Base-by-base conservation (phyloP, 2,113 vertebrate species). In the Eulacestoma nigropectus region DNA sequence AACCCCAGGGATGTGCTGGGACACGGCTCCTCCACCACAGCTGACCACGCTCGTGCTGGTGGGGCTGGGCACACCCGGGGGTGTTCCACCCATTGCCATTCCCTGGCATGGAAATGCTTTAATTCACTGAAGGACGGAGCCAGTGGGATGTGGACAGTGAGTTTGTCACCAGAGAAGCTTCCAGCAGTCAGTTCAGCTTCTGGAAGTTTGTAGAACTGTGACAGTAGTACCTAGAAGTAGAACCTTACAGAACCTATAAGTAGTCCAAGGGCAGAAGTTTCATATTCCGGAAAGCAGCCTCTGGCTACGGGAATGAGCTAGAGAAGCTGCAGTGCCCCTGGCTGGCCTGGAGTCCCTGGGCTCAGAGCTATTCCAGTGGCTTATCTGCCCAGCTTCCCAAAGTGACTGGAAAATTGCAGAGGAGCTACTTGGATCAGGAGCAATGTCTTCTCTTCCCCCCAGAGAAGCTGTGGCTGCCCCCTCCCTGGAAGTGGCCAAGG, bases 31-130 rank as follows among this genome's bases (percentile, higher is more conserved):
- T 39, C 46, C 42, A 25, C 16, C 3, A 2, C 25, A 27, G 32
- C 35, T 3, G 1, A 22, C 7, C 53, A 11, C 1, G 1, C 18
- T 22, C 1, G 1, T 5, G 53, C 21, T 85, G 47, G 33, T 0
- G 7, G 42, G 57, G 16, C 56, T 33, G 41, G 27, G 68, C 13
- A 55, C 30, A 2, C 42, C 16, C 0, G 0, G 46, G 46, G 5
- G 6, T 7, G 35, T 30, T 30, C 37, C 44, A 27, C 19, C 7
- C 32, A 8, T 47, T 67, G 39, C 41, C 16, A 16, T 46, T 62
- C 35, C 35, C 44, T 50, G 33, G 41, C 17, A 22, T 5, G 21
- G 37, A 78, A 64, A 35, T 22, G 26, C 9, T 60, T 77, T 30
- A 5, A 44, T 56, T 55, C 62, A 15, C 35, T 8, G 6, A 39